These are phyloP conservation scores for Smutsia gigantea DNA, from an alignment of 2,797 vertebrate genomes.

Conservation along the genomic window DNA sequence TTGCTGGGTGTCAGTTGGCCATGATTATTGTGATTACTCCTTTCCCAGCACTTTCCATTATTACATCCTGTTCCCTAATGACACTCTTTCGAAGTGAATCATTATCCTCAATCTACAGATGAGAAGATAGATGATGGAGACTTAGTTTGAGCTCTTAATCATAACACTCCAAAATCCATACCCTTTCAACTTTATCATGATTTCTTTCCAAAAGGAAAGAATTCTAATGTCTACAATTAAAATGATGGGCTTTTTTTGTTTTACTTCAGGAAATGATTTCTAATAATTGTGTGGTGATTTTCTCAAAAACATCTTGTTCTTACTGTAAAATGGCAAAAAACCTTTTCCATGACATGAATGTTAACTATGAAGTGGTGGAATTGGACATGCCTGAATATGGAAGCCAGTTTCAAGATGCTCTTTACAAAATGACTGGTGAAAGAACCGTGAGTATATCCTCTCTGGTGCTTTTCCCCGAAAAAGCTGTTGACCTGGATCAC, in stretches of 20 bases:
- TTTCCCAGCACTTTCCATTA: not conserved
- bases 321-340: conserved; percentile 97
- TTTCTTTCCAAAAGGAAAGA: not conserved
- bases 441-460: conserved; percentile 91
- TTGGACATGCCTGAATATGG: conserved; percentile 93
- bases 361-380: conserved; percentile 93
- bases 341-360: conserved; percentile 93
- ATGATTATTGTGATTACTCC: not conserved
- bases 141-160: not conserved
- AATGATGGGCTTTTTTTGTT: not conserved
- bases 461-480: no score
- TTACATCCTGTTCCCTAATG: not conserved
- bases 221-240: not conserved
- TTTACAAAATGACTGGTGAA: conserved; percentile 93
- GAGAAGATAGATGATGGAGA: not conserved
- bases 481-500: not conserved
- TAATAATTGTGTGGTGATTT: conserved; percentile 96
- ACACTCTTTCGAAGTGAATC: not conserved
- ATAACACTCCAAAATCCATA: not conserved
- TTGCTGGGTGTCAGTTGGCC: not conserved
- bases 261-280: conserved; percentile 92
- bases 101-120: not conserved
- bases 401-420: conserved; percentile 91
- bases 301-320: conserved; percentile 96
- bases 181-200: not conserved